A percentile compares a stretch with the other conserved stretches of the same genome.
Conservation (phyloP, 2,888 invertebrate genomes). For the Gnatocerus cornutus region DNA sequence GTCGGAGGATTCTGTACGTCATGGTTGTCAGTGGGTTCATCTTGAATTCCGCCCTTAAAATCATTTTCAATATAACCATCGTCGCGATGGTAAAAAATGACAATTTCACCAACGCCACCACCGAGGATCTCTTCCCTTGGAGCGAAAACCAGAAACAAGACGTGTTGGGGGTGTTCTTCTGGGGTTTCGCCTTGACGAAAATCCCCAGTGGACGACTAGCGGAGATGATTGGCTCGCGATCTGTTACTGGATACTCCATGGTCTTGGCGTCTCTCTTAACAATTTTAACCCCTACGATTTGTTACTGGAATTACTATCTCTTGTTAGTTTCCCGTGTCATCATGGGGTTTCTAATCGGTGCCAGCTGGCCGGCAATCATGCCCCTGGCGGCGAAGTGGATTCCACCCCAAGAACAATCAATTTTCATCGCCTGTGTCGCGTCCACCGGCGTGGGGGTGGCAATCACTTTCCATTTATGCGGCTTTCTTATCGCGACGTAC, state of each 20-base stretch:
- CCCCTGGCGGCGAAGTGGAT: conserved; percentile 24
- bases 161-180: conserved; percentile 17
- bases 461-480: conserved; percentile 10
- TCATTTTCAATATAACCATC: conserved; percentile 7
- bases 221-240: conserved; percentile 12
- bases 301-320: conserved; percentile 18
- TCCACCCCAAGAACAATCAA: conserved; percentile 19
- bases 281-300: conserved; percentile 16
- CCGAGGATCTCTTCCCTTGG: conserved; percentile 11
- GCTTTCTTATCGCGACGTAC: conserved; percentile 6
- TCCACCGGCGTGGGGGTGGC: conserved; percentile 11
- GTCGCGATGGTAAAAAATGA: neutral
- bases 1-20: conserved; percentile 12
- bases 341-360: conserved; percentile 27
- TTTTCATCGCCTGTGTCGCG: conserved; percentile 15
- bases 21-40: conserved; percentile 16
- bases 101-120: neutral
- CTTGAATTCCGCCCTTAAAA: conserved; percentile 5
- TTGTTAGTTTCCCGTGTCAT: conserved; percentile 10
- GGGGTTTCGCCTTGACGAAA: conserved; percentile 26
- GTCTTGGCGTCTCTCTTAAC: conserved; percentile 15
- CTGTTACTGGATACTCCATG: conserved; percentile 21
- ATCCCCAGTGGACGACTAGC: conserved; percentile 23
- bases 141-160: conserved; percentile 18
- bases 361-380: conserved; percentile 26